Base-by-base conservation (phyloP, 2,888 invertebrate species). In the Pherbina coryleti region DNA sequence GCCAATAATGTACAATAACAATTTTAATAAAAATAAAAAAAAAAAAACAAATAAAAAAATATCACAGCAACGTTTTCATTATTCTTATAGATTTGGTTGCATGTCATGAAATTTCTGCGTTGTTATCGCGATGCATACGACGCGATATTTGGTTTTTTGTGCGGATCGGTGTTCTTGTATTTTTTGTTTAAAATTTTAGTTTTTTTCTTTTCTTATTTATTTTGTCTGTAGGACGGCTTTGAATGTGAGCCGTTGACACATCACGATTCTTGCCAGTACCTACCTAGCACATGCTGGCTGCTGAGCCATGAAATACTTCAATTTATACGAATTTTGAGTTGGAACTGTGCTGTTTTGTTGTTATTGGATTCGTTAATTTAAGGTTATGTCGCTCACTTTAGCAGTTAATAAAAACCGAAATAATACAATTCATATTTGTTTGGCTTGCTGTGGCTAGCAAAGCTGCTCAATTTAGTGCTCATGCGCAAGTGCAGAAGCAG, bases 311-410 rank as follows among this genome's bases (percentile, higher is more conserved):
- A 51, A 67, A 37, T 3, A 53, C 19, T 34, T n/a, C 34, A 19
- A 51, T 67, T 66, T 51, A 22, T 44, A 44, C 44, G 37, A 37
- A 44, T 44, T 44, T 44, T 44, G 14, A 11, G 44, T 14, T 44
- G 2, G 2, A 44, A 44, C 14, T 44, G 11, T 44, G 3, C 44
- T 37, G 37, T 9, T 17, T 75, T 55, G 55, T 60, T 37, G 28
- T 66, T 57, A 11, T 22, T 57, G 37, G 19, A 22, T 57, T n/a
- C 31, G 11, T 25, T 22, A 25, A 57, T 57, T 34, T 77, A 77
- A 77, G 77, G 77, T 77, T 77, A 77, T 60, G 70, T 77, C 72
- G 77, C 49, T 77, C 77, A 55, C 57, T 72, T 55, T 22, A 14
- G 64, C 62, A 70, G 31, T 71, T 60, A 28, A 70, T 70, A 31